Evolutionary conservation across 2,888 invertebrate species (phyloP), one percentile per base, ranked within the genome.

Genomic region (Ariolimax columbianus): DNA sequence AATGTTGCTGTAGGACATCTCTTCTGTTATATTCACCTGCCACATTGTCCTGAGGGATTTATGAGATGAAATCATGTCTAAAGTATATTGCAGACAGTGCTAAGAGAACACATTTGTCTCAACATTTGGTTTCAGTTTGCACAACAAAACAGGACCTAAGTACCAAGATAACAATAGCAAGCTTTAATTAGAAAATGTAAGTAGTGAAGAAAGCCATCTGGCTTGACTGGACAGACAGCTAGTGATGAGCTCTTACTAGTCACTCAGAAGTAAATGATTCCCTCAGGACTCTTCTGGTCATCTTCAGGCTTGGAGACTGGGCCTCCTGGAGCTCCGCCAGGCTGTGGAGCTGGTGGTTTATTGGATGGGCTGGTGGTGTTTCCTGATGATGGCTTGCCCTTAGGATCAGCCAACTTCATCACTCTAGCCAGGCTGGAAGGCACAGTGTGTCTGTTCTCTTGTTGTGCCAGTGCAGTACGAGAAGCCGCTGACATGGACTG

Each of bases 401-500:
- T 89, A n/a, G 91, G 90, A 73, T 92, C 91, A 7, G 92, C 90
- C 68, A 92, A 87, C 86, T 91, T 91, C 88, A 92, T 89, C 33
- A 92, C 88, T 36, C 86, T 85, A 26, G 89, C 87, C 55, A 91
- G 85, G 68, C 87, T 87, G 38, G 89, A 88, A 1, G 88, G 84
- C 9, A 88, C 85, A 11, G 87, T 86, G n/a, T 88, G 81, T 6
- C 87, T 82, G 36, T 84, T 89, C 77, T 88, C 88, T 72, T 87
- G 87, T 19, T 83, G 83, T 30, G 86, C 85, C 73, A 84, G 85
- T 19, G 85, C 79, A 14, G 81, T 47, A 75, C 82, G 79, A 36
- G 84, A 82, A 4, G 85, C 47, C 11, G 82, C 83, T n/a, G 82
- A 68, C 83, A 85, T 87, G 43, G 84, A 82, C 80, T 85, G 84